Evolutionary conservation across 2,797 vertebrate genomes (phyloP), one percentile per base, ranked within the genome.

Genomic region (Artibeus lituratus): DNA sequence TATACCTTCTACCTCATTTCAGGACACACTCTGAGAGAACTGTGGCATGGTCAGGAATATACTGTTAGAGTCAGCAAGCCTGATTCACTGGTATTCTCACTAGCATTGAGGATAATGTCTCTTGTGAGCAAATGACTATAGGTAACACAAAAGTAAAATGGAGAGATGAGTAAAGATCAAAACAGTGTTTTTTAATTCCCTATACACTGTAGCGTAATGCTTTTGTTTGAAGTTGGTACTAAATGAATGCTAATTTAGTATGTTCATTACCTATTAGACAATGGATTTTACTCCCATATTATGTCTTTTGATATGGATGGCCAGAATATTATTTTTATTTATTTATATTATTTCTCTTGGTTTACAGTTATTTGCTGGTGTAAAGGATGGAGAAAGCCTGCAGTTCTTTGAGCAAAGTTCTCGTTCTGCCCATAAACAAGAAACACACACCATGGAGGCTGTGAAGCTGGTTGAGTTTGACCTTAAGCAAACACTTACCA

Each of bases 361-460:
- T 73, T 86, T 97, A 15, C 96, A 99, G 99, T 92, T 99, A 86
- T 99, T 99, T 98, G 98, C 98, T 0, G 95, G 21, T 47, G 97
- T 99, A 57, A 93, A 98, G 84, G 97, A 98, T 21, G 99, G 99
- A 1, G 99, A 99, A 91, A 98, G 98, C 0, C 98, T 99, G 47
- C 98, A 98, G 51, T 98, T 99, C 96, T 99, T 99, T 53, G 99
- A 99, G 98, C 87, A 94, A 0, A 98, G 99, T 1, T 98, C 98
- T 5, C 98, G 99, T 76, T 99, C 99, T 3, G 96, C 98, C 0
- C 98, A 98, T 84, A 99, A 99, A 90, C 99, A 99, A 96, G 98
- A 99, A 95, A 97, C 96, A 0, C 99, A 99, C 97, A 99, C 99
- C 3, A 98, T 99, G 98, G 99, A 99, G 98, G 99, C 99, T 0